Evolutionary conservation across 2,113 vertebrate species (phyloP).

Genomic region (Rhodinocichla rosea): DNA sequence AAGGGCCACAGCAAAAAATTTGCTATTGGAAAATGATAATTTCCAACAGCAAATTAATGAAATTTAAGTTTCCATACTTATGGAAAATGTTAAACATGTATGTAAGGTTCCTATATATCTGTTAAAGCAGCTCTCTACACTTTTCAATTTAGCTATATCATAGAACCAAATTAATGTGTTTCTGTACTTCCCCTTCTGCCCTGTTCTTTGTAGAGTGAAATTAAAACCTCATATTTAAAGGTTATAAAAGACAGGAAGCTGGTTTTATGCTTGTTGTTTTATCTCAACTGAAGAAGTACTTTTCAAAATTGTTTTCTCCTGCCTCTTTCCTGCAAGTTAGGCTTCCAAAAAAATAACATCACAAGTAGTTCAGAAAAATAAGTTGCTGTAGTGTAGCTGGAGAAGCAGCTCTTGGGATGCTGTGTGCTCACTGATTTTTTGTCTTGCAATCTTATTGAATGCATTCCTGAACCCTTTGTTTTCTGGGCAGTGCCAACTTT

Average conservation of each 20-base stretch:
- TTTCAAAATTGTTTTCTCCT: background rate
- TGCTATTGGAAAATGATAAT: too few relatives aligned
- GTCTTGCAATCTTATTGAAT: conserved; percentile 36
- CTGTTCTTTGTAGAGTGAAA: background rate
- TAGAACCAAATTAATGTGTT: background rate
- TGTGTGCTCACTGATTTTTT: conserved; percentile 34
- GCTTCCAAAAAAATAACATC: background rate
- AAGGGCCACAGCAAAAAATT: background rate
- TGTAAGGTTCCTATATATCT: background rate
- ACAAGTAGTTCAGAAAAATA: background rate
- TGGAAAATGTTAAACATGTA: background rate
- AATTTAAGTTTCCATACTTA: too few relatives aligned
- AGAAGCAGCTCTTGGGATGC: background rate
- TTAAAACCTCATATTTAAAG: background rate
- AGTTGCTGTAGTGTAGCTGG: background rate
- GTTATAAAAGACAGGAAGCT: background rate
- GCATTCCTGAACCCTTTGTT: conserved; percentile 53
- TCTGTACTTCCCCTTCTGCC: background rate
- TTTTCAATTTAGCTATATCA: background rate
- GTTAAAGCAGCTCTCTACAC: background rate
- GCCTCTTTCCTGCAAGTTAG: background rate
- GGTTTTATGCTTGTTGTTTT: background rate
- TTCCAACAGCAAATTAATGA: too few relatives aligned
- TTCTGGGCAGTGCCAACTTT: conserved; percentile 33
- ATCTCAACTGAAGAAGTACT: background rate